A percentile compares a stretch with the other conserved stretches of the same genome.
These are phyloP conservation scores for Dendrocopos noguchii DNA, from an alignment of 2,113 vertebrate genomes.

Conservation along the genomic window DNA sequence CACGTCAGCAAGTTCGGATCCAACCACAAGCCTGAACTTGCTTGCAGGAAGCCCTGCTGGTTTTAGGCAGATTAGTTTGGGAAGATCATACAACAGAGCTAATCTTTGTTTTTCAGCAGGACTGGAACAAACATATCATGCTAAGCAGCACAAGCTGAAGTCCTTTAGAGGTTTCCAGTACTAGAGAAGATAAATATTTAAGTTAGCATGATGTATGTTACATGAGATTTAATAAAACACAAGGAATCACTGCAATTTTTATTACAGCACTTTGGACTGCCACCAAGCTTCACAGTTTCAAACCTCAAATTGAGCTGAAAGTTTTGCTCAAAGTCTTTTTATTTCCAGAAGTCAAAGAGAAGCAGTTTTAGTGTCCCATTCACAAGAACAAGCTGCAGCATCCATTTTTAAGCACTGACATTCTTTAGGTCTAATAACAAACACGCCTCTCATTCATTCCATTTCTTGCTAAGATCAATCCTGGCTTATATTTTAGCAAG, in stretches of 20 bases:
- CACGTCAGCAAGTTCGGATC: not conserved
- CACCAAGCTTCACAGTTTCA: not conserved
- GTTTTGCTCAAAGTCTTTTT: not conserved
- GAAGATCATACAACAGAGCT: not conserved
- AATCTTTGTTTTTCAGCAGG: not conserved
- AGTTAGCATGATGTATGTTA: not conserved
- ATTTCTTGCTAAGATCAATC: not conserved
- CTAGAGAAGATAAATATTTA: not conserved
- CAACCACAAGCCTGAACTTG: not conserved
- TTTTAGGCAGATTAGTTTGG: not conserved
- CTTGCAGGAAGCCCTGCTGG: not conserved
- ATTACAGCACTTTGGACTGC: not conserved
- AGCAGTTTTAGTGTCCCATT: not conserved
- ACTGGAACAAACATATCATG: not conserved
- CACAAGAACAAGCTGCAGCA: not conserved
- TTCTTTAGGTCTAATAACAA: not conserved
- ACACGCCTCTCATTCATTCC: not conserved
- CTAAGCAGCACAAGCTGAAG: not conserved
- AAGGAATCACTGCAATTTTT: not conserved
- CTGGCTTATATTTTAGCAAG: not conserved
- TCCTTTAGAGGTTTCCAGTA: not conserved
- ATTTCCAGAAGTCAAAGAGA: not conserved
- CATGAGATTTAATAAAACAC: not conserved
- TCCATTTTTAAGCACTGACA: not conserved
- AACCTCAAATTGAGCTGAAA: not conserved